These are phyloP conservation scores for Poecile atricapillus DNA, from an alignment of 2,113 vertebrate species.

Conservation along the genomic window DNA sequence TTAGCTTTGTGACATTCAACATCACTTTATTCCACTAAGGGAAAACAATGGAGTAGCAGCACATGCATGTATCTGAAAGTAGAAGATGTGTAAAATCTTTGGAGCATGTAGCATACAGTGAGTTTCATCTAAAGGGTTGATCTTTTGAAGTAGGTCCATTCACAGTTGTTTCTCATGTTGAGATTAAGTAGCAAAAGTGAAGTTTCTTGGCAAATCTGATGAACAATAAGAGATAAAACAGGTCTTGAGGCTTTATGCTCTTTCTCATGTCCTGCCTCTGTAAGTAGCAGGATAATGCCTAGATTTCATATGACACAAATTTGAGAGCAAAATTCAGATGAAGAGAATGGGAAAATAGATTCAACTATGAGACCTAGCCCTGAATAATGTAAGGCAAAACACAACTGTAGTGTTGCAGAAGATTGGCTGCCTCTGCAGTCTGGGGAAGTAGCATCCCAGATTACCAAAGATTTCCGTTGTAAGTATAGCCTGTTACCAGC, in stretches of 20 bases:
- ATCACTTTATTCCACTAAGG: neutral
- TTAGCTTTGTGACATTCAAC: neutral
- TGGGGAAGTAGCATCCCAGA: neutral
- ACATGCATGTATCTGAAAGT: accelerated
- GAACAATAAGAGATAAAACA: neutral
- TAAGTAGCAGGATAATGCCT: neutral
- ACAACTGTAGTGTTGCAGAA: neutral
- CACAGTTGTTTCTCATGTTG: neutral
- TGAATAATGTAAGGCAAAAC: neutral
- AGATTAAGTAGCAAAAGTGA: neutral
- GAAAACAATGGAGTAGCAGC: neutral
- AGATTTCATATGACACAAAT: neutral
- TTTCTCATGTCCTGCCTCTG: neutral
- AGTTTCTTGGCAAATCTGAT: neutral
- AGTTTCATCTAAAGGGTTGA: neutral
- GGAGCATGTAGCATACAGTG: neutral
- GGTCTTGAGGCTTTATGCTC: neutral
- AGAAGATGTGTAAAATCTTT: neutral
- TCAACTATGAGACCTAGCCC: neutral
- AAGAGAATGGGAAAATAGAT: neutral
- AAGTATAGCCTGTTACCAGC: neutral
- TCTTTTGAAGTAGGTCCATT: neutral
- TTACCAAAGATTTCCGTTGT: neutral
- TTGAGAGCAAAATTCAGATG: neutral
- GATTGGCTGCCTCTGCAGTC: neutral